These are phyloP conservation scores for Ormyrus pomaceus DNA, from an alignment of 2,888 invertebrate species.

Conservation along the genomic window DNA sequence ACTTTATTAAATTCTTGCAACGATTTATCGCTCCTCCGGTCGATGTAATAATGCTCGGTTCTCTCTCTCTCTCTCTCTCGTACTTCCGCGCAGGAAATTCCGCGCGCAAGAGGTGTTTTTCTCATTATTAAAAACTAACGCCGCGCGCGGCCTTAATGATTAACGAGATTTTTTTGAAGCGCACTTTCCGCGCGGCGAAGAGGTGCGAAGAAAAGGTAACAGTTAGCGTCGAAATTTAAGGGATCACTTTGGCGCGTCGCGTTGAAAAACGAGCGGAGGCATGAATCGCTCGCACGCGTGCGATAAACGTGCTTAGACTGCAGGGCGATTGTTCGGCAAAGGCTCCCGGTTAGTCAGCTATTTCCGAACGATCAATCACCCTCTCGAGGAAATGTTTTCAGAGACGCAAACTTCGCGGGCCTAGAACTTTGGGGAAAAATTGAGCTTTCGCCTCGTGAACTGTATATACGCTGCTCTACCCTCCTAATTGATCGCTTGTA, in stretches of 20 bases:
- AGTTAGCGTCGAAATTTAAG: neutral
- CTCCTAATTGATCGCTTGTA: neutral
- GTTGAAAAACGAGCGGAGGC: constrained; percentile 14
- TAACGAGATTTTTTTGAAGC: too few species aligned
- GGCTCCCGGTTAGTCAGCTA: constrained; percentile 60
- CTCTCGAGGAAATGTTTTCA: constrained; percentile 36
- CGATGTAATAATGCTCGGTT: too few species aligned
- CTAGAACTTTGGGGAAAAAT: constrained; percentile 20
- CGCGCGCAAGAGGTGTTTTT: too few species aligned
- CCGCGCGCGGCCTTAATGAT: too few species aligned
- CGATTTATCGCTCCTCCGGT: constrained; percentile 47
- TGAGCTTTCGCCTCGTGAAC: constrained; percentile 28
- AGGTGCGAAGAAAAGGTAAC: too few species aligned
- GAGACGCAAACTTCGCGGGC: neutral
- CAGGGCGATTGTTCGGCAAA: constrained; percentile 9
- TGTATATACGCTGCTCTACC: neutral
- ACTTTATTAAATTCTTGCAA: constrained; percentile 43
- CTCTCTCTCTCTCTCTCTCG: too few species aligned
- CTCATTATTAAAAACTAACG: too few species aligned
- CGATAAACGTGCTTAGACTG: constrained; percentile 39
- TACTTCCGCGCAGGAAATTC: too few species aligned
- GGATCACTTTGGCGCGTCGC: neutral
- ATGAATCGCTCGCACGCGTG: neutral
- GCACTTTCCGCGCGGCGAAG: too few species aligned
- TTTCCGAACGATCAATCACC: constrained; percentile 62